A percentile compares a stretch with the other conserved stretches of the same genome.
Conservation (phyloP, 2,113 vertebrate species). For the Aphelocoma coerulescens region DNA sequence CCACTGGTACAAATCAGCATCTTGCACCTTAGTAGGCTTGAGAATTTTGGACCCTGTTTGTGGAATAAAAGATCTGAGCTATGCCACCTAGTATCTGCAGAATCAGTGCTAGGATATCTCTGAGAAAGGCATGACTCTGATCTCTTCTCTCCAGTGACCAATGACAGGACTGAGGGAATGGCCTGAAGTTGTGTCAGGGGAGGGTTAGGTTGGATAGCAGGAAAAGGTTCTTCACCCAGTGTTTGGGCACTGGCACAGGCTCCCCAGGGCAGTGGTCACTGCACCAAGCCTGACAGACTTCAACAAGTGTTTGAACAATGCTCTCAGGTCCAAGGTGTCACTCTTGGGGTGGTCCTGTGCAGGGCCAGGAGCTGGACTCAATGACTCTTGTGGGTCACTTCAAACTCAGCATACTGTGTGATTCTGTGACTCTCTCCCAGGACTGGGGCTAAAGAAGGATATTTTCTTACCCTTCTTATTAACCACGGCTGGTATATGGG, state of each 20-base stretch:
- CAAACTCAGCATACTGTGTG: not conserved
- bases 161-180: not conserved
- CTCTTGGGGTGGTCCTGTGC: not conserved
- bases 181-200: not conserved
- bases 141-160: not conserved
- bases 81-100: fast-evolving
- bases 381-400: not conserved
- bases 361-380: not conserved
- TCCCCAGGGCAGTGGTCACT: too few species aligned
- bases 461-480: not conserved
- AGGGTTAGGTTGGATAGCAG: not conserved
- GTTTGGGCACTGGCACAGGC: not conserved
- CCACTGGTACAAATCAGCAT: not conserved
- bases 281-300: not conserved
- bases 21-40: not conserved
- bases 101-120: not conserved
- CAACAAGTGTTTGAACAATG: not conserved
- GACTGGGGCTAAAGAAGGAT: not conserved
- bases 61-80: not conserved
- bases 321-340: not conserved
- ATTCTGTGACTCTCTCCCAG: not conserved
- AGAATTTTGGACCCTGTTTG: not conserved
- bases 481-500: fast-evolving
- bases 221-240: not conserved
- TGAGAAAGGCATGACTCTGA: not conserved